Evolutionary conservation across 2,113 vertebrate genomes (phyloP).

Genomic region (Bungarus multicinctus): DNA sequence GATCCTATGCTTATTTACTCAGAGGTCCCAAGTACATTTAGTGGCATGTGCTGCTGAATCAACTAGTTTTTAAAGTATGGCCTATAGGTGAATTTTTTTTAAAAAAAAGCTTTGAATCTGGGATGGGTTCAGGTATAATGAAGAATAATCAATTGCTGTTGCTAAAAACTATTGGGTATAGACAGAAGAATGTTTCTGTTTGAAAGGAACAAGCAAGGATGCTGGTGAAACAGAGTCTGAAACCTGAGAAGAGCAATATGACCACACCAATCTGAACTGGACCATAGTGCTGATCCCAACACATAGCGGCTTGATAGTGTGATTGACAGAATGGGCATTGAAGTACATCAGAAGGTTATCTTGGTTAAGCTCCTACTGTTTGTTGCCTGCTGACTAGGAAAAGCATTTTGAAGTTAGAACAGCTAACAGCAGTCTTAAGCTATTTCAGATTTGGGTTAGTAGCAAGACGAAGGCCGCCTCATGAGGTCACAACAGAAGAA

Average conservation of each 20-base stretch:
- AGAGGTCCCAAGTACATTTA: not conserved
- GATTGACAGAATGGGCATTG: not conserved
- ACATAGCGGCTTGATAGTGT: not conserved
- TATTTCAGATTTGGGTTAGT: not conserved
- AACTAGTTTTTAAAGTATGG: not conserved
- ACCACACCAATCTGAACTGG: not conserved
- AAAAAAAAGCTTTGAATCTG: not conserved
- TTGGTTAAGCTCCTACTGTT: not conserved
- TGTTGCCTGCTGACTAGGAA: not conserved
- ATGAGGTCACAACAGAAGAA: not conserved
- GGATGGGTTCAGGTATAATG: not conserved
- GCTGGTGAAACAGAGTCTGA: not conserved
- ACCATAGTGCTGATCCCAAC: not conserved
- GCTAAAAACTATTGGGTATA: not conserved
- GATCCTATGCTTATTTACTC: not conserved
- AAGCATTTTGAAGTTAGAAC: not conserved
- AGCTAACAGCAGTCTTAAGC: not conserved
- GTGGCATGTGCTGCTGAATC: not conserved
- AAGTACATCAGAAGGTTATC: not conserved
- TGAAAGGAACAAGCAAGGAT: not conserved
- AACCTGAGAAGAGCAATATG: not conserved
- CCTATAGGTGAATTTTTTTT: not conserved
- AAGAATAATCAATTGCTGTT: not conserved
- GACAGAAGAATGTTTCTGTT: not conserved
- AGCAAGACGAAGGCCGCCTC: not conserved